These are phyloP conservation scores for Aix galericulata DNA, from an alignment of 2,113 vertebrate species.

Conservation along the genomic window DNA sequence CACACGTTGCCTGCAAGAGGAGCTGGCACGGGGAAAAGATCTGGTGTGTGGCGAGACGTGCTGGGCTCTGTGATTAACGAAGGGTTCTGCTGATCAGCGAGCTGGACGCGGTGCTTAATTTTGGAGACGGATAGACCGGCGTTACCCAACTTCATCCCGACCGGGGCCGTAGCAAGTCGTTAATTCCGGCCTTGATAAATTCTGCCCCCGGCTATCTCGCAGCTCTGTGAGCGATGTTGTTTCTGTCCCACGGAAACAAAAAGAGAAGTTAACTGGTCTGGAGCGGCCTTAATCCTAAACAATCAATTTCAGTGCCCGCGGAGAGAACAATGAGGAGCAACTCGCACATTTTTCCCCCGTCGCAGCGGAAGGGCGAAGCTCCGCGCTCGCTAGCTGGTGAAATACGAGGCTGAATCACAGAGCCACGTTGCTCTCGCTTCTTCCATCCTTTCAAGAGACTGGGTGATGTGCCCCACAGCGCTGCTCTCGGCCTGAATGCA, in stretches of 20 bases:
- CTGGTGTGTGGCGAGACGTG: background rate
- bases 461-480: accelerated
- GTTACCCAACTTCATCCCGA: background rate
- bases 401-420: background rate
- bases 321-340: background rate
- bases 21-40: background rate
- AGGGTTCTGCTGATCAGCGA: background rate
- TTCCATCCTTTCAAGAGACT: background rate
- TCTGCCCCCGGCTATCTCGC: background rate
- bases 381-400: accelerated
- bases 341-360: background rate
- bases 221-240: background rate
- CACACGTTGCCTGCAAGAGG: accelerated
- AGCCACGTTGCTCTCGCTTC: accelerated
- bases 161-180: background rate
- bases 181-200: background rate
- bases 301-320: background rate
- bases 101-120: background rate
- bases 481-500: accelerated
- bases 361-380: background rate
- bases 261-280: background rate
- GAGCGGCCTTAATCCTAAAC: background rate
- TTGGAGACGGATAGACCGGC: background rate
- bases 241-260: background rate
- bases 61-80: background rate